These are phyloP conservation scores for Bothrops alternatus DNA, from an alignment of 2,797 vertebrate species.

Conservation along the genomic window DNA sequence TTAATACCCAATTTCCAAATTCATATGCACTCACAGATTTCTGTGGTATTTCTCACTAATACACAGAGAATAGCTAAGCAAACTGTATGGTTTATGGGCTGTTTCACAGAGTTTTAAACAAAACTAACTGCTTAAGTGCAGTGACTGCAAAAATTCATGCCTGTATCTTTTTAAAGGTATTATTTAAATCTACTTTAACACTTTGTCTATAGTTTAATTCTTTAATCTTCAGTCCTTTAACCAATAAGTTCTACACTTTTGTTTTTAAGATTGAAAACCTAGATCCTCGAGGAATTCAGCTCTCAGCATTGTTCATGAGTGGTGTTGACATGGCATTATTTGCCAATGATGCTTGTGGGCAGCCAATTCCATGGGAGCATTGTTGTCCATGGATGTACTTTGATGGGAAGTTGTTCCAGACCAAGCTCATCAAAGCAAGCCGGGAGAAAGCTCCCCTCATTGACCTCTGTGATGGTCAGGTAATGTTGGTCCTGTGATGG, in stretches of 20 bases:
- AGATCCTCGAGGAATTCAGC: slow-evolving; percentile 89
- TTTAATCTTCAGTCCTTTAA: not conserved
- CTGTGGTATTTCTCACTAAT: not conserved
- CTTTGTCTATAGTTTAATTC: not conserved
- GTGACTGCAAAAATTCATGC: not conserved
- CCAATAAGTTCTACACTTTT: slow-evolving; percentile 33
- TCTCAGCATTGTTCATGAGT: slow-evolving; percentile 94
- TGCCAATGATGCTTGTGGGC: slow-evolving; percentile 90
- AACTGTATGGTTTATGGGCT: not conserved
- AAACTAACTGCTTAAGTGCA: not conserved
- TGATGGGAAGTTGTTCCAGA: slow-evolving; percentile 94
- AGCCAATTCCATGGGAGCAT: slow-evolving; percentile 94
- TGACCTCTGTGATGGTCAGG: slow-evolving; percentile 99
- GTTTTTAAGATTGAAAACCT: slow-evolving; percentile 88
- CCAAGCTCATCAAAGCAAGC: slow-evolving; percentile 88
- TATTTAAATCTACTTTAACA: not conserved
- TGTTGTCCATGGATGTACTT: slow-evolving; percentile 99
- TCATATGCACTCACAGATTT: not conserved
- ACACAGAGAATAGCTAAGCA: not conserved
- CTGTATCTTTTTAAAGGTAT: not conserved
- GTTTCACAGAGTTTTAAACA: not conserved
- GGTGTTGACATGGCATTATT: slow-evolving; percentile 95
- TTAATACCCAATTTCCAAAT: not conserved
- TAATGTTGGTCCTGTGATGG: slow-evolving; percentile 57
- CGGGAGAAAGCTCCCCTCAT: slow-evolving; percentile 92